phyloP scores from a whole-genome alignment of 1,140 invertebrate genomes.

The Geopemphigus sp. region DNA sequence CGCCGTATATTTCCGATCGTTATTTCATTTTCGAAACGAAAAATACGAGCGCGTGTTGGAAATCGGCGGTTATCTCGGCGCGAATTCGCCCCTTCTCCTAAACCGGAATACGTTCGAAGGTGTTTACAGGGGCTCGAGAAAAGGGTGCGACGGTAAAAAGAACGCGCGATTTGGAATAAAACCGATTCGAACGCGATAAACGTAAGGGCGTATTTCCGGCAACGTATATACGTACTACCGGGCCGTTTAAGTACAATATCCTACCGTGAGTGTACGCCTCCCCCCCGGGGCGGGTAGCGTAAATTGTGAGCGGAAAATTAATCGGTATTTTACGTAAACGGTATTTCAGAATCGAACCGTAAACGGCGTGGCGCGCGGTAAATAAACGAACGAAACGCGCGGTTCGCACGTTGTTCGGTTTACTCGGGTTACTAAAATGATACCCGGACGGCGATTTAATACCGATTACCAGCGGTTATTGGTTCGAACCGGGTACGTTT shows the following conservation, averaged over 20 bases:
- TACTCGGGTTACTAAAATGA: too few species aligned
- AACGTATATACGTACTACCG: not conserved
- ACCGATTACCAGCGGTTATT: too few species aligned
- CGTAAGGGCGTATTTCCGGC: not conserved
- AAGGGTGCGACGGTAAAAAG: not conserved
- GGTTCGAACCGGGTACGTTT: too few species aligned
- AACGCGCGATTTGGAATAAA: constrained; percentile 7
- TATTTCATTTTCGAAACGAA: constrained; percentile 37
- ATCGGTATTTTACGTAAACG: too few species aligned
- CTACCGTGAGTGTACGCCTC: too few species aligned
- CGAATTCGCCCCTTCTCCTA: constrained; percentile 17
- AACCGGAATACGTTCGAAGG: constrained; percentile 2
- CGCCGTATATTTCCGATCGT: constrained; percentile 5
- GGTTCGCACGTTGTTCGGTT: too few species aligned
- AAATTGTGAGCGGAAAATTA: too few species aligned
- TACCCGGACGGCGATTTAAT: too few species aligned
- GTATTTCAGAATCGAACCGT: too few species aligned
- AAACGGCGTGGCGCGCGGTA: too few species aligned
- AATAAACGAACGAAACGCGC: too few species aligned
- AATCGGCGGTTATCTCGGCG: constrained; percentile 32
- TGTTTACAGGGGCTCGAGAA: not conserved
- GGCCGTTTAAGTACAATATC: not conserved
- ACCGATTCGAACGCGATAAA: not conserved
- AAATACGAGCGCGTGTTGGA: constrained; percentile 23
- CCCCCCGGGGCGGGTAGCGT: too few species aligned